Conservation (phyloP, 1,140 invertebrate species). For the Spodoptera frugiperda region DNA sequence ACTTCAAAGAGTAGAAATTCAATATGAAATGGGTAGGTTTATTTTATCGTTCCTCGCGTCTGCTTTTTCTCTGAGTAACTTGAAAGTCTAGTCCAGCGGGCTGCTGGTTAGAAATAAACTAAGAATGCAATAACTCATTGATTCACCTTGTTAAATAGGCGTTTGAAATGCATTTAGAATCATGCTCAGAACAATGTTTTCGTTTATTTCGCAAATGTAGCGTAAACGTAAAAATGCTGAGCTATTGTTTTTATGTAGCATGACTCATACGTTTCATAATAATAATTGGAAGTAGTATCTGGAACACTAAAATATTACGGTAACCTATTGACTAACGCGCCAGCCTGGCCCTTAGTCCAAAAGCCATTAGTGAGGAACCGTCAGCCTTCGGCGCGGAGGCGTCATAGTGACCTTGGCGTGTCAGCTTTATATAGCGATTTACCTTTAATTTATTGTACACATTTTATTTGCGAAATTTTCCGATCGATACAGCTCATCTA, state of each 20-base stretch:
- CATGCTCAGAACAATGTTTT: neutral
- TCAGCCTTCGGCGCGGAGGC: constrained; percentile 27
- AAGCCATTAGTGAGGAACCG: constrained; percentile 35
- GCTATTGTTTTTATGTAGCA: constrained; percentile 17
- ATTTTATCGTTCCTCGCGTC: too few species aligned
- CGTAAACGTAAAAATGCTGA: constrained; percentile 1
- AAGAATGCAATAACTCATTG: too few species aligned
- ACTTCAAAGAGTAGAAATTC: too few species aligned
- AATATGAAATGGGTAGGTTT: too few species aligned
- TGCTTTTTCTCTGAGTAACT: too few species aligned
- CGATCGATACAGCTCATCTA: constrained; percentile 21
- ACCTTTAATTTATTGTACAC: constrained; percentile 32
- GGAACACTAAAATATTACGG: constrained; percentile 11
- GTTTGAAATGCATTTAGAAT: neutral
- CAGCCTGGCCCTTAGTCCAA: constrained; percentile 26
- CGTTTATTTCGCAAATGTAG: neutral
- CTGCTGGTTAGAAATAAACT: too few species aligned
- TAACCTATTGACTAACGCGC: constrained; percentile 29
- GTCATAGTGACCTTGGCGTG: constrained; percentile 53
- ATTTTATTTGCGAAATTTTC: constrained; percentile 38
- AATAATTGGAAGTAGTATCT: neutral
- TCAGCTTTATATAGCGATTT: constrained; percentile 44
- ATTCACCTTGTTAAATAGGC: too few species aligned
- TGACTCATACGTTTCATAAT: constrained; percentile 27
- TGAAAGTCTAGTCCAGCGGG: too few species aligned